phyloP scores from a whole-genome alignment of 2,888 invertebrate species.

The Cantharis nigra region DNA sequence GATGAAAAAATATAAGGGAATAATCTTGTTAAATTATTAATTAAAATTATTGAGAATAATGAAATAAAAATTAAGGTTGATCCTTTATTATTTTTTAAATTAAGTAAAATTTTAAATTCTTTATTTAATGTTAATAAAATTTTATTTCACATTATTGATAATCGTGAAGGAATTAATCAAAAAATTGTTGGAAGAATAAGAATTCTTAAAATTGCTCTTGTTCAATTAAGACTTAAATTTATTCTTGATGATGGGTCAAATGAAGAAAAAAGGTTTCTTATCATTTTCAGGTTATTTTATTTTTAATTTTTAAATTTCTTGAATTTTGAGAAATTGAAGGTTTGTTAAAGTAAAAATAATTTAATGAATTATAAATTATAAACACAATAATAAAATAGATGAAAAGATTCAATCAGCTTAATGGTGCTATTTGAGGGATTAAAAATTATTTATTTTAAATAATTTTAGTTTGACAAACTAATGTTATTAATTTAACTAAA shows the following conservation, averaged over 20 bases:
- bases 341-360: conserved; percentile 57
- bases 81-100: conserved; percentile 51
- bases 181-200: conserved; percentile 59
- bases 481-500: conserved; percentile 63
- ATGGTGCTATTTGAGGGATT: conserved; percentile 71
- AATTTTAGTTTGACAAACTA: conserved; percentile 72
- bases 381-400: conserved; percentile 54
- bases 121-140: conserved; percentile 57
- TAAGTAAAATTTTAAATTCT: conserved; percentile 64
- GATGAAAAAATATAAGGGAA: conserved; percentile 74
- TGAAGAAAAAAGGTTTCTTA: conserved; percentile 68
- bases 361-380: conserved; percentile 60
- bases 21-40: conserved; percentile 72
- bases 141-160: conserved; percentile 56
- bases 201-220: conserved; percentile 60
- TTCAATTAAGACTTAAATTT: conserved; percentile 63
- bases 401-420: conserved; percentile 59
- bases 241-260: conserved; percentile 67
- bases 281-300: conserved; percentile 62
- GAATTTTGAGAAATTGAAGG: conserved; percentile 45
- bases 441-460: conserved; percentile 65
- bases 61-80: conserved; percentile 62
- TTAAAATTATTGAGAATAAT: conserved; percentile 64
- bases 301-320: conserved; percentile 28
- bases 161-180: conserved; percentile 63